These are phyloP conservation scores for Delphinus delphis DNA, from an alignment of 2,113 vertebrate species.

Conservation along the genomic window DNA sequence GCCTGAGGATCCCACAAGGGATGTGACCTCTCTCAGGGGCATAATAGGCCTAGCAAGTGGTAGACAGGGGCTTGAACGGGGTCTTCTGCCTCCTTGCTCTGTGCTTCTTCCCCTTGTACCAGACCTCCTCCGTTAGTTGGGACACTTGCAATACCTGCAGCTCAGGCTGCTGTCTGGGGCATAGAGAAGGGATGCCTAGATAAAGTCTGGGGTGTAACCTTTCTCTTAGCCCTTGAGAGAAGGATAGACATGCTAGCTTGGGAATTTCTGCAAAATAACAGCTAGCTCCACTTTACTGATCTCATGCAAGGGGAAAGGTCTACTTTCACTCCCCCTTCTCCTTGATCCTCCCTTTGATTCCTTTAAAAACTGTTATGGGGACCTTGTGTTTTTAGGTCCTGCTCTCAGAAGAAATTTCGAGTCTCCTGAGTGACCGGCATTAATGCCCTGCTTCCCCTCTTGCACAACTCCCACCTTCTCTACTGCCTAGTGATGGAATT, in stretches of 20 bases:
- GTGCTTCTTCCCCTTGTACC: background rate
- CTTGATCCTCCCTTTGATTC: background rate
- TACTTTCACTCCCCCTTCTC: background rate
- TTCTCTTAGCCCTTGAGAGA: background rate
- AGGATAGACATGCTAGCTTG: background rate
- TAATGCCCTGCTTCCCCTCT: background rate
- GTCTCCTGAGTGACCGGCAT: background rate
- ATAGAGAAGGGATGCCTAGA: background rate
- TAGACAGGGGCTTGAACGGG: background rate
- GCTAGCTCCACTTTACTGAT: background rate
- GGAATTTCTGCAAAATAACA: background rate
- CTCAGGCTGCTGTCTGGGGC: background rate
- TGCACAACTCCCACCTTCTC: conserved; percentile 56
- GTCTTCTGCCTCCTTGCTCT: background rate
- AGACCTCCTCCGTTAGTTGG: background rate
- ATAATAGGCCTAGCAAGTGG: background rate
- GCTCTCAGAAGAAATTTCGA: background rate
- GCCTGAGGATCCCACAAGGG: background rate
- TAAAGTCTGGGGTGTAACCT: background rate
- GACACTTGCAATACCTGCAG: background rate
- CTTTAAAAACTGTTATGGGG: background rate
- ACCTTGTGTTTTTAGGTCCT: background rate
- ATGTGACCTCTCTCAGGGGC: background rate
- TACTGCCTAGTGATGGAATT: background rate
- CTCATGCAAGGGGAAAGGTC: background rate